phyloP scores from a whole-genome alignment of 2,888 invertebrate genomes.

The Melipona beecheii region DNA sequence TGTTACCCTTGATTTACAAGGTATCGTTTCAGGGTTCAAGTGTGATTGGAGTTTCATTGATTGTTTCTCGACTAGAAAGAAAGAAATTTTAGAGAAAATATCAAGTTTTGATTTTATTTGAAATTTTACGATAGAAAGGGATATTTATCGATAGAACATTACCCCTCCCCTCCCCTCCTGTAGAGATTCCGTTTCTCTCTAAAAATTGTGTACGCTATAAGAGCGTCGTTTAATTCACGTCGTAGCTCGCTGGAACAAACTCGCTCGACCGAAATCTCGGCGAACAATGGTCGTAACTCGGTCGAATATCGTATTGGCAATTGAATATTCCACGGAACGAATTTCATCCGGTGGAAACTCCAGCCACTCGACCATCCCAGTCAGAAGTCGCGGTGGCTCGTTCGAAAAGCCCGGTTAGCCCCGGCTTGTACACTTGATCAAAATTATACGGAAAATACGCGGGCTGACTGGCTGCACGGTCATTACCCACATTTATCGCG shows the following conservation, averaged over 20 bases:
- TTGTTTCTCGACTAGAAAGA: neutral
- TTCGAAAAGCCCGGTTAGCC: neutral
- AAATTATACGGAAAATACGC: constrained; percentile 27
- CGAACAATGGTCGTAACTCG: constrained; percentile 4
- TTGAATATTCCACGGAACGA: constrained; percentile 14
- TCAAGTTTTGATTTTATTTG: no score
- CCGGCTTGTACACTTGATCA: neutral
- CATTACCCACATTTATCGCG: constrained; percentile 22
- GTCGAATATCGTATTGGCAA: constrained; percentile 12
- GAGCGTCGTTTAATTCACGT: neutral
- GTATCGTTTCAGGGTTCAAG: neutral
- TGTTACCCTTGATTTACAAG: neutral
- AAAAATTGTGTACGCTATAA: neutral
- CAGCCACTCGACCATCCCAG: neutral
- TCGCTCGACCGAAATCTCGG: neutral
- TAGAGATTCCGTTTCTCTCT: neutral
- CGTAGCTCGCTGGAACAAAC: neutral
- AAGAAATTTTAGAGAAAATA: neutral
- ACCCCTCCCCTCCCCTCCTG: no score
- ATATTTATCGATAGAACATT: neutral
- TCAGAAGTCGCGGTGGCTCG: neutral
- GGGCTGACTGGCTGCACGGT: constrained; percentile 1
- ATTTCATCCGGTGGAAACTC: constrained; percentile 2
- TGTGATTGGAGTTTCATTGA: neutral
- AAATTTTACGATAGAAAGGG: no score